Evolutionary conservation across 2,113 vertebrate genomes (phyloP).

Genomic region (Cynopterus brachyotis): DNA sequence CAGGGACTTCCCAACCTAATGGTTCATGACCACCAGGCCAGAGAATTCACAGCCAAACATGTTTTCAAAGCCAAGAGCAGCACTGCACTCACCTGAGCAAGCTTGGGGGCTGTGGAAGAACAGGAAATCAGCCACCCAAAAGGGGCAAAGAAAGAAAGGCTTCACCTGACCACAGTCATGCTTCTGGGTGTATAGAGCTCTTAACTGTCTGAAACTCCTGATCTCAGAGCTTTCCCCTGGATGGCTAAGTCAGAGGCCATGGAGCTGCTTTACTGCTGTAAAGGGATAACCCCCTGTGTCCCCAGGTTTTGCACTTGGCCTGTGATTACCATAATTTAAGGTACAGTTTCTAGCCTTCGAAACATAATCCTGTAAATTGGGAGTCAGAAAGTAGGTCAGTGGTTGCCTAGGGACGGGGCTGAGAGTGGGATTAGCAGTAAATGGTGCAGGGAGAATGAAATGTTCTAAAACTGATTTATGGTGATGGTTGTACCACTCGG

Average conservation of each 20-base stretch:
- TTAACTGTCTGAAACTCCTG: background rate
- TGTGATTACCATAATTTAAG: background rate
- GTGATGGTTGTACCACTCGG: background rate
- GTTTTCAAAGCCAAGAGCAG: background rate
- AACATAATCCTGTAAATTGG: background rate
- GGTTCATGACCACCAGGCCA: background rate
- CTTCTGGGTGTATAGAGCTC: background rate
- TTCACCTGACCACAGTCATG: accelerated
- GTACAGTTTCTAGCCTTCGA: background rate
- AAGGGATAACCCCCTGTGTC: background rate
- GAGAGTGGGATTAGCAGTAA: background rate
- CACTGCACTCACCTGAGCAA: background rate
- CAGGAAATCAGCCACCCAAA: background rate
- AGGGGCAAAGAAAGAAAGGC: background rate
- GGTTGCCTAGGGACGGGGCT: background rate
- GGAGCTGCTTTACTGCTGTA: background rate
- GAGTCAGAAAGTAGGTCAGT: background rate
- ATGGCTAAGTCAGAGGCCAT: background rate
- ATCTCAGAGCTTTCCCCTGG: background rate
- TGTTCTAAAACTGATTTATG: background rate
- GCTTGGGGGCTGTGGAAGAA: background rate
- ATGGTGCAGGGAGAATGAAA: background rate
- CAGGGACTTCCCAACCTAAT: background rate
- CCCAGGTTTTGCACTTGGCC: background rate
- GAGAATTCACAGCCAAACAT: background rate